A percentile compares a stretch with the other conserved stretches of the same genome.
Conservation (phyloP, 1,140 invertebrate genomes). For the Lycorma delicatula region DNA sequence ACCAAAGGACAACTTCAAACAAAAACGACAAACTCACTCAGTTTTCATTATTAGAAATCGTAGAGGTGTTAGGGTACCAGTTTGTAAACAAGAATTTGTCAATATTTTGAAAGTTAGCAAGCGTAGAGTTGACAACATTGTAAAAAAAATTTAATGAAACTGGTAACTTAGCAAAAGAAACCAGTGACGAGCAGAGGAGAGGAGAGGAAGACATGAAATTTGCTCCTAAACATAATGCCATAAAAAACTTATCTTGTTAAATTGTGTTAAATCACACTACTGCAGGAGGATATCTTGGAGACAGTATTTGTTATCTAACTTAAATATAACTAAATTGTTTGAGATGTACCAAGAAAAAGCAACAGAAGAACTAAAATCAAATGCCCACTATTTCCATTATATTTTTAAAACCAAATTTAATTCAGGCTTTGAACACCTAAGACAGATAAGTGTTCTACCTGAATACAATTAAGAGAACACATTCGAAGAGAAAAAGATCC, state of each 20-base stretch:
- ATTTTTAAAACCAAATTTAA: slow-evolving; percentile 1
- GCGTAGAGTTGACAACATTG: background rate
- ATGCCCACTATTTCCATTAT: background rate
- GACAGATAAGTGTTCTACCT: background rate
- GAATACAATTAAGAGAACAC: background rate
- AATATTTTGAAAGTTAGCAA: background rate
- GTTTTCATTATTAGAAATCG: too few species aligned
- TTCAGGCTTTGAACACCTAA: background rate
- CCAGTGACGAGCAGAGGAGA: background rate
- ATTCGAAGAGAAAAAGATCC: background rate
- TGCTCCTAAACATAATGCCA: background rate
- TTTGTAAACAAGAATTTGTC: background rate
- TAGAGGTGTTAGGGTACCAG: too few species aligned
- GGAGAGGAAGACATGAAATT: background rate
- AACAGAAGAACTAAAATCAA: background rate
- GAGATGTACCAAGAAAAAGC: background rate
- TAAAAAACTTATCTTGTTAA: background rate
- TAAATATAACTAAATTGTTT: background rate
- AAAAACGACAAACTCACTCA: too few species aligned
- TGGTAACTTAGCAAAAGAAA: background rate
- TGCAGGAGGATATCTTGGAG: background rate
- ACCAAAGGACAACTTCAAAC: too few species aligned
- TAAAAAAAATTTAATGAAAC: background rate
- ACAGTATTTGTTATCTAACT: background rate
- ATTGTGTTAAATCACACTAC: background rate